Base-by-base conservation (phyloP, 1,140 invertebrate genomes). In the Musca domestica region DNA sequence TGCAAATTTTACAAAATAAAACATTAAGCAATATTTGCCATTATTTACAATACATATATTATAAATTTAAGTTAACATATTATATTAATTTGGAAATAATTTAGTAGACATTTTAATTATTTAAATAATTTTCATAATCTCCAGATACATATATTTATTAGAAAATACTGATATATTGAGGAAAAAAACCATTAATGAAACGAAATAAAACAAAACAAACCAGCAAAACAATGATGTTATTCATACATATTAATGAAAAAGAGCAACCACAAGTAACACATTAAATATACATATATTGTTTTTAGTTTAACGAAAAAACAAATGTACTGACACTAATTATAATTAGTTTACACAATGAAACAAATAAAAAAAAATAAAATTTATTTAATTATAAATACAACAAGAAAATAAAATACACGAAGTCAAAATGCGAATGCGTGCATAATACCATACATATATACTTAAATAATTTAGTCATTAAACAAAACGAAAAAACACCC, bases 251-350 rank as follows among this genome's bases (percentile, higher is more conserved):
- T 19, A 61, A 41, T 61, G 19, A 20, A 51, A 22, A 51, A 19
- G 6, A 49, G 17, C 25, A 19, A 30, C 30, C 27, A 41, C 27
- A 61, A 20, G 10, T 17, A 34, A 34, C 30, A 34, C 19, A 12
- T 61, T 41, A 41, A 30, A 10, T 41, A 41, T 41, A 41, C 15
- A 17, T 15, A 30, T 61, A 34, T 14, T 61, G 27, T 41, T 61
- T 61, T 34, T 61, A 61, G 27, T 61, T 61, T 61, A 41, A 61
- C 56, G 34, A 61, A 19, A 61, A 27, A 27, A 58, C 25, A 58
- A 61, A 61, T 61, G 56, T 61, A 61, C 56, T 61, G 56, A 61
- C 56, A 61, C 56, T 61, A 20, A 61, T 61, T 61, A 61, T 61
- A 34, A 61, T 30, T 34, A 61, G 30, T 61, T 20, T 19, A 34